Conservation (phyloP, 1,140 invertebrate species). For the Ladona fulva region DNA sequence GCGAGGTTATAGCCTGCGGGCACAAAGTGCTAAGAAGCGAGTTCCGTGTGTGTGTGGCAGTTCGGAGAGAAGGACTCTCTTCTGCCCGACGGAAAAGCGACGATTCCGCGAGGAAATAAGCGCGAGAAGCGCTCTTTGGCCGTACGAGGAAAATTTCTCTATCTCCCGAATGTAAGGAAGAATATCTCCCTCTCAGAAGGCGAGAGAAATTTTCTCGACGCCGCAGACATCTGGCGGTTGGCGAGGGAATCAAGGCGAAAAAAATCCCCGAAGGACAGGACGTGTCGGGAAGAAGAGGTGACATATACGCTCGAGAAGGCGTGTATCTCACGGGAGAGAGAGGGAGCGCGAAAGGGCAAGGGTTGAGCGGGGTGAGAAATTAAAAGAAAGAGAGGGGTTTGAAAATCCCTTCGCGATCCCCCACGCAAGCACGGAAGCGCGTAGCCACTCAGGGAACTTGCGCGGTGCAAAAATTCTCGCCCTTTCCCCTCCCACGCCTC, state of each 20-base stretch:
- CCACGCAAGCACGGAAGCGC: background rate
- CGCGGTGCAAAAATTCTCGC: slow-evolving; percentile 7
- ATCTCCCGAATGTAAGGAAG: too few relatives aligned
- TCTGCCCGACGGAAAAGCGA: too few relatives aligned
- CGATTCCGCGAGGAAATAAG: too few relatives aligned
- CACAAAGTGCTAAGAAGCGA: background rate
- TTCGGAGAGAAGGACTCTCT: too few relatives aligned
- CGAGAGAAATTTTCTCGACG: too few relatives aligned
- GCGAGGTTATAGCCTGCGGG: background rate
- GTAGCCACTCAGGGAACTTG: background rate
- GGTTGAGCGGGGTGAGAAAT: background rate
- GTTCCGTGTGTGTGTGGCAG: too few relatives aligned
- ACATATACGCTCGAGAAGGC: background rate
- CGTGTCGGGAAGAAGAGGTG: background rate
- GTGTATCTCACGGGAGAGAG: background rate
- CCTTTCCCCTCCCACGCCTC: background rate
- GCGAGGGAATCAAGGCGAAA: too few relatives aligned
- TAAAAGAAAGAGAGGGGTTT: background rate
- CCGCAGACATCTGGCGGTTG: too few relatives aligned
- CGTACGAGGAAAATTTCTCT: too few relatives aligned
- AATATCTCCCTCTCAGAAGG: too few relatives aligned
- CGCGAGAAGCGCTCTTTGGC: too few relatives aligned
- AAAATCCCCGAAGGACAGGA: too few relatives aligned
- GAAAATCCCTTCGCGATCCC: background rate
- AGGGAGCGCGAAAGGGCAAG: background rate